Base-by-base conservation (phyloP, 2,888 invertebrate species). In the Drosophila buzzatii region DNA sequence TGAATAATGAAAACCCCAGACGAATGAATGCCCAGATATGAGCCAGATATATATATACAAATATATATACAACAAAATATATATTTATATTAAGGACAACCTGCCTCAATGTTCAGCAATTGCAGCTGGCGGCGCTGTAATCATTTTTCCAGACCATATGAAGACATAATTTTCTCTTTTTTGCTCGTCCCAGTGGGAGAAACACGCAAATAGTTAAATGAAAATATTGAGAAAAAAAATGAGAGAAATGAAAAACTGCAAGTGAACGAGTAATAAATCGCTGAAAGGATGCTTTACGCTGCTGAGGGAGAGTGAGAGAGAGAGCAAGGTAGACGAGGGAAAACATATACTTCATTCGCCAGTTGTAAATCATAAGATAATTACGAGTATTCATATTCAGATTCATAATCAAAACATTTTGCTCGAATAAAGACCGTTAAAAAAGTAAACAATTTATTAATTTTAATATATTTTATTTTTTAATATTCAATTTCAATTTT, bases 321-420 rank as follows among this genome's bases (percentile, higher is more conserved):
- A 35, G 27, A 27, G 27, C 27, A 27, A 27, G 4, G 6, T 5
- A 16, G 16, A 14, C 2, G 20, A 16, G 18, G 31, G 1, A 6
- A 2, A 1, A 20, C 16, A 27, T 31, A 49, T 33, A 20, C 51
- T 51, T 51, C 33, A 51, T 51, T 51, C 33, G 12, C 10, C 33
- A 51, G 33, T 1, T 51, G 82, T 90, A 91, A 90, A 90, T 91
- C 90, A 91, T 81, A 75, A 82, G 91, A 90, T 90, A 90, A 90
- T 89, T 90, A 89, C 81, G 71, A 16, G 45, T 44, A 49, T 49
- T 49, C 49, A n/a, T n/a, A 47, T 27, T 27, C 9, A 44, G 41
- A 23, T 70, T 70, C 18, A 73, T 37, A 55, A n/a, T 14, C 20
- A 35, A n/a, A 58, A n/a, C 4, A 35, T 16, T 18, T 45, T 16